Evolutionary conservation across 64 coral and sea anemone species (phyloP), one percentile per base, ranked within the genome.

Genomic region (Dendrophyllia cribrosa): DNA sequence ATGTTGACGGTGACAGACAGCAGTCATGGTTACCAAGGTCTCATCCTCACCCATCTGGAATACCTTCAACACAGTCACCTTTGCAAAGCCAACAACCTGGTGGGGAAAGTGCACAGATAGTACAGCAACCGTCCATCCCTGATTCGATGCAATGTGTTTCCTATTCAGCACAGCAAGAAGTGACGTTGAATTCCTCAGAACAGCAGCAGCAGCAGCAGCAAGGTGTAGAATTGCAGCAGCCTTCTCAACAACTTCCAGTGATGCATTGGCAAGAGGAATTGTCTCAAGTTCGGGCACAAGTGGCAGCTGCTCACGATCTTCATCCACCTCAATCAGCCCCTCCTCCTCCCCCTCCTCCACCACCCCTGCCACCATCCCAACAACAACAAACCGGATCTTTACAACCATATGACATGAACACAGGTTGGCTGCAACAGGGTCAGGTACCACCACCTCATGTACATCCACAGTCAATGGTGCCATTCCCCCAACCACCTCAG

Each of bases 401-500:
- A 64, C 80, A 51, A 11, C 53, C 87, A 21, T 72, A 89, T 53
- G 61, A 84, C 19, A 13, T 91, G 6, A 50, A 14, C 63, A 25
- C 61, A 6, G 86, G 82, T 23, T 75, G 82, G 60, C 80, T 47
- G 9, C 90, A 90, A 17, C 89, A 91, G 7, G 63, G 58, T 44
- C 91, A 89, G 52, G 76, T 78, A 43, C 86, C 73, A 55, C 82
- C 55, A 76, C 79, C 66, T 74, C 91, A 85, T 47, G 53, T 88
- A 34, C 50, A 86, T 43, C 53, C 72, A 85, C 89, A 91, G 34
- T 65, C 78, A 83, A 74, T 74, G 26, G 71, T 60, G 1, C 58
- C 95, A 19, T 88, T 89, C n/a, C 79, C 81, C 5, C 90, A 96
- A 20, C 56, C 82, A 5, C 78, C 86, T 59, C 95, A 93, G 44